Evolutionary conservation across 2,797 vertebrate genomes (phyloP), one percentile per base, ranked within the genome.

Genomic region (Parotocinclus haroldoi): DNA sequence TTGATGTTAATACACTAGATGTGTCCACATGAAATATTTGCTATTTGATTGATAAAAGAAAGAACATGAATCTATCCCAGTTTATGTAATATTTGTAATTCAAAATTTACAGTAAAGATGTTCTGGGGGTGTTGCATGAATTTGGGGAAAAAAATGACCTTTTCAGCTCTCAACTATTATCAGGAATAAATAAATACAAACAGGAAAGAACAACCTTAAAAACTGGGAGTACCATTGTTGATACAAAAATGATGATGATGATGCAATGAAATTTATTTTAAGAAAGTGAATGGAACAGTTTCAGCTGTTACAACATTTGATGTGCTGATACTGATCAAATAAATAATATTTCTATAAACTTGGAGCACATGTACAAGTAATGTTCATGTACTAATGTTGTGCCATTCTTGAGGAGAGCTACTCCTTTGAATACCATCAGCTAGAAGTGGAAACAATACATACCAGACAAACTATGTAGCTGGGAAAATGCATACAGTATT

Each of bases 201-300:
- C 5, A 27, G 27, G 27, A 27, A 27, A 27, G 27, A 27, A 27
- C 27, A 5, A 2, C 27, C 5, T 2, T 27, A 27, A 42, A 42
- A 42, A 42, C 40, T 9, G 40, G 10, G 10, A 42, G 8, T 7
- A 42, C 7, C 8, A 42, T 3, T 42, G 40, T 1, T 7, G 40
- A 27, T 36, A 42, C 65, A 68, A 50, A 42, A 9, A 64, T 10
- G 14, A 66, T 63, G 45, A 38, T 38, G 54, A 45, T 52, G 55
- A 78, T 71, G 74, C 68, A 77, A 71, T 61, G 49, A 55, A 61
- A 72, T 89, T 89, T 89, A 89, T 89, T 88, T 76, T 80, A 78
- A 80, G 56, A 62, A 66, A 44, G 73, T 77, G 81, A 78, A 78
- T 72, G 61, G 40, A 57, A 42, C 63, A 63, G 57, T 66, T 65